A percentile compares a stretch with the other conserved stretches of the same genome.
phyloP scores from a whole-genome alignment of 2,888 invertebrate species.

The Acleris laterana region DNA sequence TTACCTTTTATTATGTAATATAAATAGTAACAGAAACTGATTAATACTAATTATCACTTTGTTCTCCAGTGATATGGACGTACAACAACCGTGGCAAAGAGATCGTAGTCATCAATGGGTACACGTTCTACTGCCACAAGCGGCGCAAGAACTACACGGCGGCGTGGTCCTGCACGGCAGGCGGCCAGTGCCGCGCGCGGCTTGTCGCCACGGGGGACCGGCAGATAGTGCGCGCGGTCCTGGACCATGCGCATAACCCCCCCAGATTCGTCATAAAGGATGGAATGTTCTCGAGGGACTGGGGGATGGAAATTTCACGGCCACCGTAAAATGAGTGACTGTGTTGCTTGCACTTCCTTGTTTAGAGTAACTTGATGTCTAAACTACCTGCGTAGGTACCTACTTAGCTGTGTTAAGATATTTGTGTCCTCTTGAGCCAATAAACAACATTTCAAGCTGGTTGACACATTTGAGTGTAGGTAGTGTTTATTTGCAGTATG shows the following conservation, averaged over 20 bases:
- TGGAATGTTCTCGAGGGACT: conserved; percentile 6
- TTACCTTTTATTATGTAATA: no score
- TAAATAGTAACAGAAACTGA: not conserved
- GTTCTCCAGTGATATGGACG: conserved; percentile 21
- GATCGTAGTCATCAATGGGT: conserved; percentile 39
- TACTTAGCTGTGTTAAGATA: no score
- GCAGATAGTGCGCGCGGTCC: not conserved
- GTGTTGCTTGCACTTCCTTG: no score
- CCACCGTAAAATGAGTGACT: no score
- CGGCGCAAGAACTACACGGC: conserved; percentile 24
- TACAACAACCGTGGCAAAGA: conserved; percentile 31
- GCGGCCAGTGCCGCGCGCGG: conserved; percentile 42
- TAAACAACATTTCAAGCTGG: no score
- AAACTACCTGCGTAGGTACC: no score
- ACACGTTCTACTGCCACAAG: conserved; percentile 36
- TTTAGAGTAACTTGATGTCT: no score
- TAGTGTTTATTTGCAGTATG: no score
- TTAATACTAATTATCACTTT: not conserved
- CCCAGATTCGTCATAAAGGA: conserved; percentile 11
- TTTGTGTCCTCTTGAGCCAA: no score
- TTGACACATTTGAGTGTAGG: no score
- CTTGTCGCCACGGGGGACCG: conserved; percentile 28
- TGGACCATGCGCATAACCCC: conserved; percentile 8
- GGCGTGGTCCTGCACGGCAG: conserved; percentile 27
- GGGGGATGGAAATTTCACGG: no score